phyloP scores from a whole-genome alignment of 2,888 invertebrate genomes.

The Melitaea athalia region DNA sequence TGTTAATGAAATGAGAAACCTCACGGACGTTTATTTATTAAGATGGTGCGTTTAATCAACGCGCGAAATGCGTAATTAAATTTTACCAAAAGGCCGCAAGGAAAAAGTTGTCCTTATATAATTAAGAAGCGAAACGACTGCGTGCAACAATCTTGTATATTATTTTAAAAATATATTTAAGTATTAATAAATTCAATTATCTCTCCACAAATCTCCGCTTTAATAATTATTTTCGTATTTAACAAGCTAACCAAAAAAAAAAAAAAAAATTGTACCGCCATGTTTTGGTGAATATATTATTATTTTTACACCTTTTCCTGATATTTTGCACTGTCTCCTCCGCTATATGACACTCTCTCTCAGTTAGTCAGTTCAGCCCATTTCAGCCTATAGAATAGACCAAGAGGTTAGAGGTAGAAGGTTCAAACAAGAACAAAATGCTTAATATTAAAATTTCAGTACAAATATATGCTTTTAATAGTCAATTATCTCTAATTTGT shows the following conservation, averaged over 20 bases:
- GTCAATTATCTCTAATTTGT: too few relatives aligned
- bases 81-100: slow-evolving; percentile 53
- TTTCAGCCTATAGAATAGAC: too few relatives aligned
- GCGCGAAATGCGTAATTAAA: slow-evolving; percentile 69
- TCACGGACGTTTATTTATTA: slow-evolving; percentile 54
- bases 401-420: too few relatives aligned
- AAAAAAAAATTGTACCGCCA: too few relatives aligned
- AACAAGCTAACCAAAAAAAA: not conserved
- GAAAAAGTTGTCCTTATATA: slow-evolving; percentile 36
- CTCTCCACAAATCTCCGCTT: not conserved
- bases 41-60: slow-evolving; percentile 37
- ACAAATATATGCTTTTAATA: too few relatives aligned
- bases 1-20: slow-evolving; percentile 34
- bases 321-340: too few relatives aligned
- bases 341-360: too few relatives aligned
- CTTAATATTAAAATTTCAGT: too few relatives aligned
- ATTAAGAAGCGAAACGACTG: slow-evolving; percentile 16
- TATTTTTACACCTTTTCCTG: too few relatives aligned
- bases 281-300: too few relatives aligned
- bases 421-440: too few relatives aligned
- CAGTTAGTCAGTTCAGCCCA: too few relatives aligned
- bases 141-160: not conserved
- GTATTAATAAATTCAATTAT: not conserved
- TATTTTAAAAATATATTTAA: slow-evolving; percentile 1
- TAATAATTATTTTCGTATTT: not conserved